These are phyloP conservation scores for Silurus asotus DNA, from an alignment of 2,113 vertebrate genomes.

Conservation along the genomic window DNA sequence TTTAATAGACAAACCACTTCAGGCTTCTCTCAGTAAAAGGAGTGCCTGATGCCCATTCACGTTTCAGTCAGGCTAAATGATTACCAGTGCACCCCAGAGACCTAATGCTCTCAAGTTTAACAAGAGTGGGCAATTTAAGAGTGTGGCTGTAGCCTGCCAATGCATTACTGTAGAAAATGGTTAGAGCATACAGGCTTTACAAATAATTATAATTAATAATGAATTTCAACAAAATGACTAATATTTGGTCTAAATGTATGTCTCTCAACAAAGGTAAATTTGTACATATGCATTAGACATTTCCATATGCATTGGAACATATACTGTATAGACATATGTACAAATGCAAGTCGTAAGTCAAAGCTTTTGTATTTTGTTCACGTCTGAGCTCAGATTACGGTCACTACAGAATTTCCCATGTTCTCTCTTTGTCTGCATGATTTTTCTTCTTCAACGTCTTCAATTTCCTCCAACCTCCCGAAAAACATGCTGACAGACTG, in stretches of 20 bases:
- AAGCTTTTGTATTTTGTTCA: background rate
- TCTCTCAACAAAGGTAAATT: background rate
- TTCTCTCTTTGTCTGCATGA: background rate
- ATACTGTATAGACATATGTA: background rate
- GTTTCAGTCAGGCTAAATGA: slow-evolving; percentile 35
- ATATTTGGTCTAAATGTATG: background rate
- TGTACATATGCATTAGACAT: background rate
- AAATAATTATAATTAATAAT: background rate
- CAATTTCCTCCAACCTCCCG: background rate
- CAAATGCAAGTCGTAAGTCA: background rate
- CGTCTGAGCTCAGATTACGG: background rate
- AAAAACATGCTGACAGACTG: background rate
- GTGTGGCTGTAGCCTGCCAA: background rate
- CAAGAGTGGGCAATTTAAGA: background rate
- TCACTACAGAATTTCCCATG: background rate
- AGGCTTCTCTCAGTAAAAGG: slow-evolving; percentile 16
- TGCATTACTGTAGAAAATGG: background rate
- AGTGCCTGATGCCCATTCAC: slow-evolving; percentile 28
- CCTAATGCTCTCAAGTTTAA: slow-evolving; percentile 2
- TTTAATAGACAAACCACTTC: slow-evolving; percentile 20
- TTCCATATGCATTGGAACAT: background rate
- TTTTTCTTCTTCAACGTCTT: background rate
- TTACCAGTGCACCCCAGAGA: slow-evolving; percentile 18
- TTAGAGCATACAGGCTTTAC: background rate
- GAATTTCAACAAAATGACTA: background rate